Conservation (phyloP, 2,888 invertebrate genomes). For the Taenaris catops region DNA sequence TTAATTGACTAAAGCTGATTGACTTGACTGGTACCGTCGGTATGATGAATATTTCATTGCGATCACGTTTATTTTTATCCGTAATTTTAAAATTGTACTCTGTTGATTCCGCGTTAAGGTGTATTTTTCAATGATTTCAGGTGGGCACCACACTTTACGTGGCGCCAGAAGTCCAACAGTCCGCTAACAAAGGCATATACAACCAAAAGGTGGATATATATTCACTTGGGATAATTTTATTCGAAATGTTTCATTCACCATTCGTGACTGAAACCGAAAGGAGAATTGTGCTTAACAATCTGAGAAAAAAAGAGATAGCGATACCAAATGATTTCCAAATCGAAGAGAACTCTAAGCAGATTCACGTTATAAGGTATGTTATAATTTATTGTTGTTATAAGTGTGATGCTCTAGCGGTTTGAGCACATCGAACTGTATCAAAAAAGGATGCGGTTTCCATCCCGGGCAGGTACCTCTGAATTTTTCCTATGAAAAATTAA, state of each 20-base stretch:
- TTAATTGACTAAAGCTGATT: no score
- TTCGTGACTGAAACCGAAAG: constrained; percentile 95
- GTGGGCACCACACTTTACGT: constrained; percentile 97
- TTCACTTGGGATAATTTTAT: constrained; percentile 94
- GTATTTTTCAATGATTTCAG: constrained; percentile 44
- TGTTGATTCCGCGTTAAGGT: no score
- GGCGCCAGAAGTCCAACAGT: constrained; percentile 92
- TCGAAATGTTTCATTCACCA: constrained; percentile 96
- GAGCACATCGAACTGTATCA: no score
- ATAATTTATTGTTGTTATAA: no score
- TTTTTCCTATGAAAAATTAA: no score
- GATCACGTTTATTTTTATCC: neutral
- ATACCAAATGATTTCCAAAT: constrained; percentile 85
- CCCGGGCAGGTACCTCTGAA: no score
- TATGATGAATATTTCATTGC: no score
- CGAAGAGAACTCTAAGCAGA: constrained; percentile 78
- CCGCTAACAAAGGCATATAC: constrained; percentile 85
- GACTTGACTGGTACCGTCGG: no score
- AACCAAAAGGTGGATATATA: constrained; percentile 95
- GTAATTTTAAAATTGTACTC: no score
- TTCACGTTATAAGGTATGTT: constrained; percentile 80
- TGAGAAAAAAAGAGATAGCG: constrained; percentile 84
- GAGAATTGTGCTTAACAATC: constrained; percentile 84
- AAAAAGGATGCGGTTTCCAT: no score
- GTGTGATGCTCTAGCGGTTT: no score